A percentile compares a stretch with the other conserved stretches of the same genome.
Conservation (phyloP, 2,113 vertebrate genomes). For the Neodontobutis hainanensis region DNA sequence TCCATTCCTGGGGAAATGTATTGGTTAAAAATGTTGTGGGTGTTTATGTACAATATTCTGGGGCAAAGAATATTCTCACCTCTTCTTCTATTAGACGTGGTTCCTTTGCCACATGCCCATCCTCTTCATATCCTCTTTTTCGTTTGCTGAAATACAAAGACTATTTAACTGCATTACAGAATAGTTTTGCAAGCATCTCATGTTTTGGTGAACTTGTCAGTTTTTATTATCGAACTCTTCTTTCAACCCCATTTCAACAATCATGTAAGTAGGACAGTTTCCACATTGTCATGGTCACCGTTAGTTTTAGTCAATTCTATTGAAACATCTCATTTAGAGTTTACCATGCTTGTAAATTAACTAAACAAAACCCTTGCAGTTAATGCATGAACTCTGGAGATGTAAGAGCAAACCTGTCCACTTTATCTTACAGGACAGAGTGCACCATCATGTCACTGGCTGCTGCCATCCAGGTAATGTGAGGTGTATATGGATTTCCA, state of each 20-base stretch:
- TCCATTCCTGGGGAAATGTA: conserved; percentile 83
- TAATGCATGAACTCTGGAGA: neutral
- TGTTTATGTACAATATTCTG: neutral
- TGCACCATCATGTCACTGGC: conserved; percentile 84
- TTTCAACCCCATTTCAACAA: conserved; percentile 12
- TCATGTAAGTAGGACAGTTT: conserved; percentile 28
- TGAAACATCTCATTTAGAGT: conserved; percentile 36
- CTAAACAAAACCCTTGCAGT: neutral
- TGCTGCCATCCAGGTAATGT: conserved; percentile 83
- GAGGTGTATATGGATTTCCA: conserved; percentile 46
- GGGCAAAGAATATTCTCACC: conserved; percentile 42
- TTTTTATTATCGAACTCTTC: conserved; percentile 13
- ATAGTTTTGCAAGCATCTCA: neutral
- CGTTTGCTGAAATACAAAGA: conserved; percentile 82
- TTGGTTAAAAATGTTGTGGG: neutral
- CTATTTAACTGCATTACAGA: neutral
- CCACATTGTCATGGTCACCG: conserved; percentile 32
- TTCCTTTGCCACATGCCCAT: conserved; percentile 86
- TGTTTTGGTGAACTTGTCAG: conserved; percentile 22
- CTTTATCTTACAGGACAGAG: conserved; percentile 82
- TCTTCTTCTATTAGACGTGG: conserved; percentile 83
- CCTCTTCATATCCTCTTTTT: conserved; percentile 92
- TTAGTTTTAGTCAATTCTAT: conserved; percentile 23
- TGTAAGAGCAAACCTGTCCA: conserved; percentile 45
- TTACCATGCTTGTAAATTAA: neutral